A percentile compares a stretch with the other conserved stretches of the same genome.
Conservation (phyloP, 2,113 vertebrate genomes). For the Pavo muticus region DNA sequence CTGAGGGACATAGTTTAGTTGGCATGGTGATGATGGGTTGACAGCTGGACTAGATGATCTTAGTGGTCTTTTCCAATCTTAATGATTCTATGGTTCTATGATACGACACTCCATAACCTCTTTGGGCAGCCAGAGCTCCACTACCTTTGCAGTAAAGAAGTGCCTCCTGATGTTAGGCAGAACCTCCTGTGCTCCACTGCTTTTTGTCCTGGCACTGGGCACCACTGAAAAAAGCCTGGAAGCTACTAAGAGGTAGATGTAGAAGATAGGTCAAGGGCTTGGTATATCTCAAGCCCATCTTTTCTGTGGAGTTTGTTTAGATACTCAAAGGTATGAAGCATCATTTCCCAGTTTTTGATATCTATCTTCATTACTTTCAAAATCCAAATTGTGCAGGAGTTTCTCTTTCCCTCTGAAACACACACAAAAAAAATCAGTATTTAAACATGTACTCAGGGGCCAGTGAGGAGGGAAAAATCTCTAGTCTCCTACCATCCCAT, state of each 20-base stretch:
- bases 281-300: neutral
- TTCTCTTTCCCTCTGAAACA: neutral
- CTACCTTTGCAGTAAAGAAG: no score
- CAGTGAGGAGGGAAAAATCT: neutral
- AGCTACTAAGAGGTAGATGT: neutral
- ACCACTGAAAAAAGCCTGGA: neutral
- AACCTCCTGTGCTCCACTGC: neutral
- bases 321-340: neutral
- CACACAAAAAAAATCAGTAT: neutral
- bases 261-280: no score
- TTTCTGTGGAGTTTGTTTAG: neutral
- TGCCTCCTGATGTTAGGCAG: neutral
- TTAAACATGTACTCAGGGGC: neutral
- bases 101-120: neutral
- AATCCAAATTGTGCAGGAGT: rapidly evolving
- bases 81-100: no score
- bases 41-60: no score
- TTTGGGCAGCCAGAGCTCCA: neutral
- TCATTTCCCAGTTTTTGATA: neutral
- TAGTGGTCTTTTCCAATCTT: no score
- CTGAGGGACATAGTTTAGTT: no score
- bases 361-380: neutral
- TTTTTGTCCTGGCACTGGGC: neutral
- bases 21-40: no score
- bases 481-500: rapidly evolving